phyloP scores from a whole-genome alignment of 2,113 vertebrate genomes.

The Crocuta crocuta region DNA sequence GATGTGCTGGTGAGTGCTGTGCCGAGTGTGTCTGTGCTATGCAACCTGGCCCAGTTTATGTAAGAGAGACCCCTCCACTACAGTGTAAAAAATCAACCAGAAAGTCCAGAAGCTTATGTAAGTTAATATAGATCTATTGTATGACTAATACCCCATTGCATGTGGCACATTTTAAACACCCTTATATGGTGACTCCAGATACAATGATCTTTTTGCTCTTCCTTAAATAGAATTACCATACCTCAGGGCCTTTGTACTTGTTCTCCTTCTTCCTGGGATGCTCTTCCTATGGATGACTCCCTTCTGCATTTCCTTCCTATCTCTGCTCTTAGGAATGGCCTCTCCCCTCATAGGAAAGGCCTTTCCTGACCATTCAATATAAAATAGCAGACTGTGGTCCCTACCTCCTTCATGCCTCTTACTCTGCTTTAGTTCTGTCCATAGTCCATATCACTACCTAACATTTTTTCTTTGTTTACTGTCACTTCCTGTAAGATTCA shows the following conservation, averaged over 20 bases:
- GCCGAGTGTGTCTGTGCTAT: not conserved
- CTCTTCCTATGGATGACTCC: not conserved
- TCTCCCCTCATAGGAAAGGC: not conserved
- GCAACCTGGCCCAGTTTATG: fast-evolving
- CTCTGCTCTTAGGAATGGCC: not conserved
- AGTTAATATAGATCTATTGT: not conserved
- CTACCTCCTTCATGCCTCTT: not conserved
- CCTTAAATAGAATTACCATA: not conserved
- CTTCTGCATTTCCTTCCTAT: not conserved
- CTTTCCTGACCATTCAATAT: not conserved
- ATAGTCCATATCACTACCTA: too few relatives aligned
- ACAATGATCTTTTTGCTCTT: not conserved
- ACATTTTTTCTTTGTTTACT: not conserved
- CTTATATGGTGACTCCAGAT: not conserved
- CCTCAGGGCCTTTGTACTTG: not conserved
- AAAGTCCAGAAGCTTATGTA: not conserved
- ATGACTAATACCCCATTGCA: not conserved
- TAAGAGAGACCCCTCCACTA: too few relatives aligned
- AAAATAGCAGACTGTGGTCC: not conserved
- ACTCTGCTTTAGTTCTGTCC: not conserved
- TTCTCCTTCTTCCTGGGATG: not conserved
- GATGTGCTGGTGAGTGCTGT: fast-evolving
- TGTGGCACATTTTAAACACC: not conserved
- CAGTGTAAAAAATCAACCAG: not conserved
- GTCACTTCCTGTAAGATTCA: not conserved